Conservation (phyloP, 2,888 invertebrate species). For the Drosophila austrosaltans region DNA sequence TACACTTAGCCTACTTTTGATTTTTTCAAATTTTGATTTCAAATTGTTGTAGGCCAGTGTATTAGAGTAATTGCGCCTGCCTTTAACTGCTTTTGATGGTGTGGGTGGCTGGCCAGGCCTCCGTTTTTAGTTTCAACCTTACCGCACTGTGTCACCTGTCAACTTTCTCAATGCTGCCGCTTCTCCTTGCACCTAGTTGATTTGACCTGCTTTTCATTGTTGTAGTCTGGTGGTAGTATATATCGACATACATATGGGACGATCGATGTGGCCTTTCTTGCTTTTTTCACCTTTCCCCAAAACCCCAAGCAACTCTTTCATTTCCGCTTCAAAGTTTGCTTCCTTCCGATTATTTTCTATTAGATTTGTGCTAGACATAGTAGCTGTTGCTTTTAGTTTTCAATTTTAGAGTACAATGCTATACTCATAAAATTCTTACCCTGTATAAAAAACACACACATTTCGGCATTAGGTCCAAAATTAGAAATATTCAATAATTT, state of each 20-base stretch:
- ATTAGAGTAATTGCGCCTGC: background rate
- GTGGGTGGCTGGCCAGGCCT: background rate
- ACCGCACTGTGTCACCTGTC: conserved; percentile 18
- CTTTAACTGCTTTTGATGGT: conserved; percentile 20
- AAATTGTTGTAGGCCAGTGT: background rate
- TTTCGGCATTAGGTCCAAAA: background rate
- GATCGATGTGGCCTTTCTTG: conserved; percentile 39
- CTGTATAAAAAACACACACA: background rate
- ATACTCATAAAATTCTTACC: conserved; percentile 19
- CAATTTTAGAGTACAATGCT: background rate
- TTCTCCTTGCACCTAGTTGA: background rate
- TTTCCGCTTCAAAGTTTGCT: no score
- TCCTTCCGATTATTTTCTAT: background rate
- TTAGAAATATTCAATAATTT: background rate
- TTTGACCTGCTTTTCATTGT: conserved; percentile 30
- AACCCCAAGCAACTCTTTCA: no score
- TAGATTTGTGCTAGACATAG: background rate
- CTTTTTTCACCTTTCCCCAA: no score
- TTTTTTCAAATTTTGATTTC: background rate
- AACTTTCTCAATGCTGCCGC: background rate
- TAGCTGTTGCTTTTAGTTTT: conserved; percentile 10
- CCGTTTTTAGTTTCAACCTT: background rate
- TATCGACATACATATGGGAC: background rate
- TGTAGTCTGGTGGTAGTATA: background rate
- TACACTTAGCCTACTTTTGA: no score